Base-by-base conservation (phyloP, 1,140 invertebrate genomes). In the Ephestia elutella region DNA sequence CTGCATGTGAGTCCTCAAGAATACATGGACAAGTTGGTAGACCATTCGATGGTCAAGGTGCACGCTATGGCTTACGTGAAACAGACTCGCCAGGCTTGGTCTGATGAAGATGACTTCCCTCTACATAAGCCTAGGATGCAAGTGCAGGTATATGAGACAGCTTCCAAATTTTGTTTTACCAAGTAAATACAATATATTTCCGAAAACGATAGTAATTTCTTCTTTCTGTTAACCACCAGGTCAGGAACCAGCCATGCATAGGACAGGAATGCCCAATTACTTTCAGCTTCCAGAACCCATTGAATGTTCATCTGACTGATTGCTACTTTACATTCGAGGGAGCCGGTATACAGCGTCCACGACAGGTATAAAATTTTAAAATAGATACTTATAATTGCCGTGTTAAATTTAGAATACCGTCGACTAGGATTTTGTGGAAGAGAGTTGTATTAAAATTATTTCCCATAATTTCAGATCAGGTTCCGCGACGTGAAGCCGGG, bases 281-380 rank as follows among this genome's bases (percentile, higher is more conserved):
- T 68, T 90, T 92, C 70, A 91, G 92, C 64, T 94, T 95, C 82
- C 90, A 89, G 66, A 95, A 95, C 80, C 93, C 93, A 17, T 70
- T 95, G 65, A 88, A 89, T 35, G 75, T 87, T 10, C 78, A 87
- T 17, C 76, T 95, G 35, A 93, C 91, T 1, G 89, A 92, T 50
- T 93, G 93, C 78, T 87, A 82, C 63, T 91, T 93, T 68, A 92
- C 90, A 7, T 89, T 94, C 54, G 93, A 94, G 88, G 93, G 93
- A 38, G 91, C 92, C 13, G 93, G 93, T 25, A 75, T 94, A 11
- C 89, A 90, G 54, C 87, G 91, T 62, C 91, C 92, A 13, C 90
- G 91, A 77, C 87, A 90, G 80, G 89, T 91, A 80, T 63, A 11
- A 28, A 28, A 4, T 11, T 32, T 5, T 32, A 10, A 32, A 32